Percentiles rank a stretch among this genome's conserved stretches.
phyloP scores from a whole-genome alignment of 2,797 vertebrate genomes.

The Hydrocynus forskahlii region DNA sequence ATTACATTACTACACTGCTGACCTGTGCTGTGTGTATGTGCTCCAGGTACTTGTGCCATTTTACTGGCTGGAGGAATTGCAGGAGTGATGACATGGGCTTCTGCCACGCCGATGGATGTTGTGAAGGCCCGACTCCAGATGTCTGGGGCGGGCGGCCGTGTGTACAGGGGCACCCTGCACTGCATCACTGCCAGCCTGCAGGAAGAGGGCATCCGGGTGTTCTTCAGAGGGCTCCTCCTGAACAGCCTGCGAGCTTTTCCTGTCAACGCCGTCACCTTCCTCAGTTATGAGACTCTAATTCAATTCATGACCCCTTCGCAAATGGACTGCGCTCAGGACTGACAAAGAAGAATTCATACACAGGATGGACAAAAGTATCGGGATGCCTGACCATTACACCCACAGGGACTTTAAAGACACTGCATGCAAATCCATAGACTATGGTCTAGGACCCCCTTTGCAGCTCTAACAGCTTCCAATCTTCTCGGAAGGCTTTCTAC shows the following conservation, averaged over 20 bases:
- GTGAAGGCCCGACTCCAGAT: constrained; percentile 87
- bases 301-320: constrained; percentile 46
- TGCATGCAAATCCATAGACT: too few relatives aligned
- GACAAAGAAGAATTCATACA: not conserved
- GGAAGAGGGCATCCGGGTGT: constrained; percentile 80
- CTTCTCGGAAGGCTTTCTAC: too few relatives aligned
- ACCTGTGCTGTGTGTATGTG: not conserved
- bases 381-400: too few relatives aligned
- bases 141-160: constrained; percentile 73
- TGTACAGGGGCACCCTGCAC: constrained; percentile 79
- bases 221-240: constrained; percentile 82
- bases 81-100: constrained; percentile 80
- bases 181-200: constrained; percentile 77
- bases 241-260: constrained; percentile 87
- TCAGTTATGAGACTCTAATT: constrained; percentile 82
- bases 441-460: too few relatives aligned
- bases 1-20: too few relatives aligned
- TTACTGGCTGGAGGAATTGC: constrained; percentile 82
- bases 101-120: constrained; percentile 85
- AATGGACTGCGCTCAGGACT: not conserved
- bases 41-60: constrained; percentile 66
- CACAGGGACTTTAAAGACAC: too few relatives aligned
- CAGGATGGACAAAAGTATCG: too few relatives aligned
- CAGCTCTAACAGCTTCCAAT: too few relatives aligned
- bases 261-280: constrained; percentile 86